Base-by-base conservation (phyloP, 2,113 vertebrate genomes). In the Pelodiscus sinensis region DNA sequence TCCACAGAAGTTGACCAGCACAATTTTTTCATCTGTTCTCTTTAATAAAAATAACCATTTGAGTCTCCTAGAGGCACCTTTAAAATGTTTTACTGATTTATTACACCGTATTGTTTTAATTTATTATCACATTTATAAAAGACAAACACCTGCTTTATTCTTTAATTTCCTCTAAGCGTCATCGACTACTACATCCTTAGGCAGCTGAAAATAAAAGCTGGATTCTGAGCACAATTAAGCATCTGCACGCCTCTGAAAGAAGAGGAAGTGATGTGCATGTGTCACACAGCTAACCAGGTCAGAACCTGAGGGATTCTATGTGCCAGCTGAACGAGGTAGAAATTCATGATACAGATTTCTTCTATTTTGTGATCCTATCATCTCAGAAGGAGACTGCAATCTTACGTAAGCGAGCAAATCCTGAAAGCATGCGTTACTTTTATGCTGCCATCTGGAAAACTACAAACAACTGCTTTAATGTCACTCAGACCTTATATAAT, bases 21-120 rank as follows among this genome's bases (percentile, higher is more conserved):
- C 58, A 80, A 52, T 8, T 14, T n/a, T 55, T 31, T 56, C 24
- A 86, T 79, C 35, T 29, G 8, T 11, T 1, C 0, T 8, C 82
- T 21, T 16, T 81, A 54, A 51, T 44, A 1, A 81, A 35, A 44
- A 9, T 38, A 6, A 71, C 50, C 87, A 77, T 51, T 65, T 9
- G 15, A 13, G 7, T 68, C 38, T n/a, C 13, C 4, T 3, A n/a
- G 0, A 4, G 0, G 0, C 1, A 19, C 12, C n/a, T 3, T 18
- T 35, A 55, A 65, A 75, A 78, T 0, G 0, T 0, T 5, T 14
- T 81, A 1, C 38, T 12, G 57, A 56, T 60, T 24, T 7, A 50
- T 0, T 9, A 52, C n/a, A 10, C 0, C 0, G 3, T 5, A 0
- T 0, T 4, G 51, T 75, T 85, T 18, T 2, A 14, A 25, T 35